A percentile compares a stretch with the other conserved stretches of the same genome.
Conservation (phyloP, 2,797 vertebrate species). For the Loris lydekkerianus region DNA sequence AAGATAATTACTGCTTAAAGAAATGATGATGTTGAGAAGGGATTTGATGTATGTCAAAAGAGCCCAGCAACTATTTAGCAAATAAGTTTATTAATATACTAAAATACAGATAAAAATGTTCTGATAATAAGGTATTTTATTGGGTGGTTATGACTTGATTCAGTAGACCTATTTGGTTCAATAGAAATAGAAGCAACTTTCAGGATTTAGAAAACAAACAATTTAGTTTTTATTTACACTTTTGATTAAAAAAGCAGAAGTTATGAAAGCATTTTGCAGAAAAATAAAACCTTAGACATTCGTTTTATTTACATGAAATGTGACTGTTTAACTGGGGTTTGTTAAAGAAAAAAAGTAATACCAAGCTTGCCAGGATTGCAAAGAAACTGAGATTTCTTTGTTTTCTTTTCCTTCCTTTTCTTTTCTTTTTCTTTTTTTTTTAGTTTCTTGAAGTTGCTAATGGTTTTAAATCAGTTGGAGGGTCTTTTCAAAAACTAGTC, state of each 20-base stretch:
- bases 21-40: background rate
- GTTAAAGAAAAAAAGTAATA: conserved; percentile 66
- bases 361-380: conserved; percentile 2
- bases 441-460: conserved; percentile 66
- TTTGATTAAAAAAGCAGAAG: conserved; percentile 24
- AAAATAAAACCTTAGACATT: conserved; percentile 71
- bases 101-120: conserved; percentile 9
- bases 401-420: background rate
- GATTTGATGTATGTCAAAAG: background rate
- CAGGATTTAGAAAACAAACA: conserved; percentile 10
- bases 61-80: background rate
- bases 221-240: background rate
- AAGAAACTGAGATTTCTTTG: conserved; percentile 64
- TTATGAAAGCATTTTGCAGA: conserved; percentile 53
- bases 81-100: background rate
- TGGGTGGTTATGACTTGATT: conserved; percentile 11
- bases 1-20: background rate
- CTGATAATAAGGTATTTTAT: conserved; percentile 19
- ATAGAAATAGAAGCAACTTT: conserved; percentile 41
- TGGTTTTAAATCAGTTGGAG: conserved; percentile 52
- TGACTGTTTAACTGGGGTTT: conserved; percentile 59
- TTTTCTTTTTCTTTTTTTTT: background rate
- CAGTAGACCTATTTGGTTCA: background rate
- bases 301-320: conserved; percentile 66
- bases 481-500: conserved; percentile 50